Evolutionary conservation across 1,140 invertebrate genomes (phyloP), one percentile per base, ranked within the genome.

Genomic region (Scaptomyza graminum): DNA sequence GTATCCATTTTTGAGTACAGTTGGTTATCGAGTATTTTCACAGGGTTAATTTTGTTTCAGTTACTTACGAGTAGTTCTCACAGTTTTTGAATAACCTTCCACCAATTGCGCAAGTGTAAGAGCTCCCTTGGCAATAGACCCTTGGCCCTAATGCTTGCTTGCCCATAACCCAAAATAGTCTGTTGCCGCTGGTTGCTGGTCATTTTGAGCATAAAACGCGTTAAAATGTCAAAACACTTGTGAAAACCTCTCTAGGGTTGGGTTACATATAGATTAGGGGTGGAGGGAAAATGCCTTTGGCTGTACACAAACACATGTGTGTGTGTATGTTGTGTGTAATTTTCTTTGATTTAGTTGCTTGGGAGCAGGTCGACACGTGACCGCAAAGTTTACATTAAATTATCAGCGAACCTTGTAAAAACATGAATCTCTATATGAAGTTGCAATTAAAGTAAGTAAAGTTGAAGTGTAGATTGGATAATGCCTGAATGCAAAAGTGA

Each of bases 181-280:
- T 47, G 64, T 67, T 68, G 66, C 72, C 68, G 83, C 79, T 87
- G 72, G 56, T 67, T 56, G 66, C 72, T 71, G 83, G 84, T 87
- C 75, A 83, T 87, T 87, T 79, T 57, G 61, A 54, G 61, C 37
- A 51, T 44, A 82, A 75, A 85, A 79, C 64, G 75, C 72, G 75
- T 66, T 76, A 62, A 88, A 79, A 88, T 87, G 83, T 88, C 83
- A 87, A 87, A 87, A 88, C 83, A 87, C 83, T 82, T 87, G 82
- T 69, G 64, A 66, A 66, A 63, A 70, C 47, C 50, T 28, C 69
- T 54, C 50, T 34, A 34, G 13, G 37, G 44, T 60, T 39, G 47
- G 62, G 50, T 66, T 62, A 43, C 55, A 41, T 37, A 59, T 56
- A 57, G 60, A 50, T 46, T 44, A 44, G 61, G 56, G 56, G 22